A percentile compares a stretch with the other conserved stretches of the same genome.
These are phyloP conservation scores for Parnassius mnemosyne DNA, from an alignment of 2,888 invertebrate species.

Conservation along the genomic window DNA sequence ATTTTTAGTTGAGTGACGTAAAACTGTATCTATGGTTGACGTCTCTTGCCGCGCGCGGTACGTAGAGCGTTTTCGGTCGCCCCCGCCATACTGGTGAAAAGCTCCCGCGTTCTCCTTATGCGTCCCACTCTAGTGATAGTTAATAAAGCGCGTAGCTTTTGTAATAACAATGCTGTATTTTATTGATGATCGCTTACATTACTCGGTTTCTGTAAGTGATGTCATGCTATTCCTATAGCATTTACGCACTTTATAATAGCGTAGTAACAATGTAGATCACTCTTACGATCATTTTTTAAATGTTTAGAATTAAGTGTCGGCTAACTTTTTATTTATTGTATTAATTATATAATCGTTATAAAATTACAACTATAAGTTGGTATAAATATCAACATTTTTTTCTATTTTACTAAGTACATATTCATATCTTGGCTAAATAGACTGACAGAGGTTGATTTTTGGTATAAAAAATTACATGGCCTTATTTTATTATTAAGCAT, in stretches of 20 bases:
- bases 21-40: slow-evolving; percentile 53
- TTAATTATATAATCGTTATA: too few relatives aligned
- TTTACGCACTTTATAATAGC: neutral
- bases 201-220: slow-evolving; percentile 22
- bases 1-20: slow-evolving; percentile 61
- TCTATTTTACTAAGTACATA: too few relatives aligned
- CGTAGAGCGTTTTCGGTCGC: slow-evolving; percentile 59
- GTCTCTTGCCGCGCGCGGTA: slow-evolving; percentile 38
- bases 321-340: too few relatives aligned
- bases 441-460: too few relatives aligned
- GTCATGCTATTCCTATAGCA: neutral
- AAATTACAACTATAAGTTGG: too few relatives aligned
- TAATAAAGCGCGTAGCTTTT: slow-evolving; percentile 24
- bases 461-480: too few relatives aligned
- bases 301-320: too few relatives aligned
- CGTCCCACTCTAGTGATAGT: slow-evolving; percentile 29
- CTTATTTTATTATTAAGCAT: too few relatives aligned
- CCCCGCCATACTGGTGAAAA: slow-evolving; percentile 58
- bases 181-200: slow-evolving; percentile 24
- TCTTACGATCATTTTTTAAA: too few relatives aligned
- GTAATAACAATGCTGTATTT: slow-evolving; percentile 24
- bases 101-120: slow-evolving; percentile 34
- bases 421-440: too few relatives aligned
- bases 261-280: too few relatives aligned
- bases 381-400: too few relatives aligned